Evolutionary conservation across 2,113 vertebrate species (phyloP).

Genomic region (Gulo gulo): DNA sequence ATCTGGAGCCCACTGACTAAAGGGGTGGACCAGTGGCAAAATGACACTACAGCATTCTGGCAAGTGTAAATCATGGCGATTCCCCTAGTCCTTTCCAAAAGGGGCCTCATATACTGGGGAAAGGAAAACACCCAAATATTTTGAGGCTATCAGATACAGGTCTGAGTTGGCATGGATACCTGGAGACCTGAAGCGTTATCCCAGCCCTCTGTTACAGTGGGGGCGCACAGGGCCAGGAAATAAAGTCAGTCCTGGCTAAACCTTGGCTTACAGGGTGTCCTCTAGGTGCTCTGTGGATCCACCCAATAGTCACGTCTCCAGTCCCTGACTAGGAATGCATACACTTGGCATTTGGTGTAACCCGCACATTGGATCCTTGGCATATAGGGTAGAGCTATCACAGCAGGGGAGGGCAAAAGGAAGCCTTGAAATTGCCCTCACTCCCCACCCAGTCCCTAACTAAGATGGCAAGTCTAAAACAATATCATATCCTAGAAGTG

Average conservation of each 20-base stretch:
- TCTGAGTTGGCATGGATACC: not conserved
- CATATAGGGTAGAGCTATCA: not conserved
- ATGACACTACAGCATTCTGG: fast-evolving
- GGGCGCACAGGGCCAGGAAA: not conserved
- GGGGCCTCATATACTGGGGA: not conserved
- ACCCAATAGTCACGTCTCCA: not conserved
- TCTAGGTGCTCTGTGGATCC: not conserved
- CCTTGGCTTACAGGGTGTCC: not conserved
- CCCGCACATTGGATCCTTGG: too few species aligned
- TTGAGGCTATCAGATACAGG: not conserved
- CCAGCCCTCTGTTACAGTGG: not conserved
- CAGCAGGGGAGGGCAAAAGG: not conserved
- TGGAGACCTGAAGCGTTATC: not conserved
- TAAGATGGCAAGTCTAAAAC: not conserved
- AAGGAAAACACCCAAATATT: not conserved
- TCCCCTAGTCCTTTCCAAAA: not conserved
- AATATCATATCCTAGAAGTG: not conserved
- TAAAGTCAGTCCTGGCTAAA: not conserved
- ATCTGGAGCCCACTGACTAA: not conserved
- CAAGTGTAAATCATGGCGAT: not conserved
- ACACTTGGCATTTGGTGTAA: not conserved
- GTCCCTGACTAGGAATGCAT: not conserved
- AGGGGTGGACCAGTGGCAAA: not conserved
- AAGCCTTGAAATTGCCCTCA: not conserved
- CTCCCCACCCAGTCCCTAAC: not conserved